These are phyloP conservation scores for Eupithecia subfuscata DNA, from an alignment of 2,888 invertebrate species.

Conservation along the genomic window DNA sequence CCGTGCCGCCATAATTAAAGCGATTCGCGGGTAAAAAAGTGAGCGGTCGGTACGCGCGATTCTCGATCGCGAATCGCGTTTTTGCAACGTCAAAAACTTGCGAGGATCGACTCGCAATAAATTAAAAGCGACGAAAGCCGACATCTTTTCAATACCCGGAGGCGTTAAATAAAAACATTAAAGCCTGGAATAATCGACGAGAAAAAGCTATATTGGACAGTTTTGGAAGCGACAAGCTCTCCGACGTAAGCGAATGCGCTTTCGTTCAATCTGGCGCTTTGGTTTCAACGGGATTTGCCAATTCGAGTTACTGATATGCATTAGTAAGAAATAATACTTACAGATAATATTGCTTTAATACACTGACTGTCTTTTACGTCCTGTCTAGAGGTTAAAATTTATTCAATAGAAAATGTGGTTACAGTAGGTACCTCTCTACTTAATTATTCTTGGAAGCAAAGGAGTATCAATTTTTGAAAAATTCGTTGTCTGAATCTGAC, in stretches of 20 bases:
- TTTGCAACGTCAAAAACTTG: constrained; percentile 76
- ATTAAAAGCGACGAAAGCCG: constrained; percentile 79
- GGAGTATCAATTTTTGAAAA: not conserved
- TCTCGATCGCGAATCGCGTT: constrained; percentile 62
- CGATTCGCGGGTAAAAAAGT: constrained; percentile 72
- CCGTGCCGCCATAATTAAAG: constrained; percentile 77
- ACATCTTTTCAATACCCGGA: constrained; percentile 77
- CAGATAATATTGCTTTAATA: no score
- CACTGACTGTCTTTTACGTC: not conserved
- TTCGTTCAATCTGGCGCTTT: constrained; percentile 52
- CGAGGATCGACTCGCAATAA: constrained; percentile 72
- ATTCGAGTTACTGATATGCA: not conserved
- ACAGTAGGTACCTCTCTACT: not conserved
- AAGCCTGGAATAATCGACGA: constrained; percentile 78
- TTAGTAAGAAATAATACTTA: not conserved
- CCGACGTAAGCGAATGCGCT: constrained; percentile 59
- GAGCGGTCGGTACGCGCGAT: constrained; percentile 62
- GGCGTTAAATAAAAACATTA: constrained; percentile 84
- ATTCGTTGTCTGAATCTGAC: not conserved
- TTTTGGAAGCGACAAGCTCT: constrained; percentile 73
- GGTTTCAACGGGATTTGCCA: constrained; percentile 48
- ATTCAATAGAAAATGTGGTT: not conserved
- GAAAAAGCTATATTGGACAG: constrained; percentile 78
- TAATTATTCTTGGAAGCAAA: not conserved
- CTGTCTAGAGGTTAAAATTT: not conserved